Conservation (phyloP, 2,888 invertebrate species). For the Mantis religiosa region DNA sequence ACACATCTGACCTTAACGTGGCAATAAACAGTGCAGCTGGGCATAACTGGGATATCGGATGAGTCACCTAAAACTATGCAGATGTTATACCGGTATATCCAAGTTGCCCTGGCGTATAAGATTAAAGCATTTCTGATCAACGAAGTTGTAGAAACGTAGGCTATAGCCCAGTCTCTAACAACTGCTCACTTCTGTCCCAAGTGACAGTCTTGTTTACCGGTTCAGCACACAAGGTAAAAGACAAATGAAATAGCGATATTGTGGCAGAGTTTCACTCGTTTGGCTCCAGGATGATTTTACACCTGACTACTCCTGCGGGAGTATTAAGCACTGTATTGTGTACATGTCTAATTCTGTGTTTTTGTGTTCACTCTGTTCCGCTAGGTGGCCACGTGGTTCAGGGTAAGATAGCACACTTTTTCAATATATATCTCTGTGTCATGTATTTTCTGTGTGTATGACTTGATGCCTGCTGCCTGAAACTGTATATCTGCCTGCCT, state of each 20-base stretch:
- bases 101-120: too few relatives aligned
- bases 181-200: too few relatives aligned
- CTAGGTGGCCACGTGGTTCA: slow-evolving; percentile 88
- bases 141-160: too few relatives aligned
- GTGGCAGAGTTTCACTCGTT: background rate
- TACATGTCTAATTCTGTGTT: slow-evolving; percentile 22
- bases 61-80: too few relatives aligned
- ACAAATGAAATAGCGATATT: background rate
- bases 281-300: background rate
- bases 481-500: background rate
- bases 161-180: too few relatives aligned
- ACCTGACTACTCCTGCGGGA: background rate
- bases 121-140: too few relatives aligned
- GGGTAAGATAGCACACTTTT: slow-evolving; percentile 63
- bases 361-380: slow-evolving; percentile 13
- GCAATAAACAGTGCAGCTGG: background rate
- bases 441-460: background rate
- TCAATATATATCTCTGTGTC: background rate
- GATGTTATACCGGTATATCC: too few relatives aligned
- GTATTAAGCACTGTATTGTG: slow-evolving; percentile 9
- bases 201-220: too few relatives aligned
- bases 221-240: too few relatives aligned
- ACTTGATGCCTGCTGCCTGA: background rate
- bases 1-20: background rate
- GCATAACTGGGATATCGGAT: too few relatives aligned